Evolutionary conservation across 2,888 invertebrate species (phyloP), one percentile per base, ranked within the genome.

Genomic region (Idaea straminata): DNA sequence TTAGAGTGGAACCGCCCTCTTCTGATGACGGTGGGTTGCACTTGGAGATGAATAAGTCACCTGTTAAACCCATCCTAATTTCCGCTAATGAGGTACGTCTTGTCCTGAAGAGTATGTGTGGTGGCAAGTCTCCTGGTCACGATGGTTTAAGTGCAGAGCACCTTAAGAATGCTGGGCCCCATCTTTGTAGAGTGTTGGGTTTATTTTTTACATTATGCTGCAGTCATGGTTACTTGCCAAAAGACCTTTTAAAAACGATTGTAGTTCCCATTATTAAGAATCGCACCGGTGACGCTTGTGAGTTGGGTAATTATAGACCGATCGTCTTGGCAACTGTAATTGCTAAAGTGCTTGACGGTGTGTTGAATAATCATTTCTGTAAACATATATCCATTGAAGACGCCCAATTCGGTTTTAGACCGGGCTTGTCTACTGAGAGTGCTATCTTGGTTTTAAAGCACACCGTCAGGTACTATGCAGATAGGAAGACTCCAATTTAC

Each of bases 91-190:
- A 65, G 5, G 38, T 65, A 5, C 47, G 38, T 5, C 36, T 15
- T 5, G 57, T 65, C 7, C 35, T 13, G 35, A 25, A 25, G 35
- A 36, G 59, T 16, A 34, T 60, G 60, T 15, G 6, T 34, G 16
- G 63, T n/a, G 63, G 67, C 5, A 67, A 67, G 36, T 63, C 65
- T 1, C 67, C 67, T 5, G 68, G 70, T 1, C 67, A 72, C 60
- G 72, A 72, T 16, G 59, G 58, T 10, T 68, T 72, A 47, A 73
- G 72, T 59, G 61, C 69, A 71, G 68, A 1, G 72, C 72, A 15
- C 61, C 59, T 7, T 70, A 71, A 38, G 38, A n/a, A n/a, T n/a
- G n/a, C n/a, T n/a, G n/a, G n/a, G n/a, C n/a, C n/a, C n/a, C n/a
- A n/a, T n/a, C n/a, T 73, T 34, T 64, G 66, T 15, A 62, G 69